Percentiles rank a stretch among this genome's conserved stretches.
phyloP scores from a whole-genome alignment of 2,888 invertebrate species.

The Dryadula phaetusa region DNA sequence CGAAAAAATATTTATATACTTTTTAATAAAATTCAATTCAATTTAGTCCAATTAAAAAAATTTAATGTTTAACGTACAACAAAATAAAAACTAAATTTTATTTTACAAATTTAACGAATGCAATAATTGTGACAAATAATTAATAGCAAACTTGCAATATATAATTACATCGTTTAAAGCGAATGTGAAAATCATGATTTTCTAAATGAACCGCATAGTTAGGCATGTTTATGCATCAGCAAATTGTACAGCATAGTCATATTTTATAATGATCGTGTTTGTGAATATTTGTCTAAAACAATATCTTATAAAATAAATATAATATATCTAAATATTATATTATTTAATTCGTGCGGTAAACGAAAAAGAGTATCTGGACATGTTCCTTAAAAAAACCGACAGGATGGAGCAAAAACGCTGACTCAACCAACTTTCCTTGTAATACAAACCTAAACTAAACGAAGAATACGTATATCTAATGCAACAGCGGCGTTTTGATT shows the following conservation, averaged over 20 bases:
- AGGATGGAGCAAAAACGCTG: neutral
- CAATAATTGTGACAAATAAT: constrained; percentile 14
- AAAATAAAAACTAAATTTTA: neutral
- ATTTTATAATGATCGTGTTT: neutral
- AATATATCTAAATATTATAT: neutral
- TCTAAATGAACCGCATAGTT: constrained; percentile 4
- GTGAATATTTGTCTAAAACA: neutral
- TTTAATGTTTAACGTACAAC: neutral
- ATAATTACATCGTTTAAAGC: constrained; percentile 12
- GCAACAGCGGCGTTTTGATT: neutral
- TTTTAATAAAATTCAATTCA: neutral
- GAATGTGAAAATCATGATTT: constrained; percentile 21
- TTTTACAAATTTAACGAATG: neutral
- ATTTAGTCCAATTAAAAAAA: too few relatives aligned
- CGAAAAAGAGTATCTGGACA: too few relatives aligned
- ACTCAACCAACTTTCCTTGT: neutral
- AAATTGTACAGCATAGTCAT: constrained; percentile 1
- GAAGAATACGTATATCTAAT: neutral
- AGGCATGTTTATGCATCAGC: constrained; percentile 22
- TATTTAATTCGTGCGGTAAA: too few relatives aligned
- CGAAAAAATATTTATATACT: too few relatives aligned
- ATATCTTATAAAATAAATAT: neutral
- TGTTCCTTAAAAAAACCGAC: too few relatives aligned
- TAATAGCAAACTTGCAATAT: constrained; percentile 14
- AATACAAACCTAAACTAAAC: neutral